phyloP scores from a whole-genome alignment of 2,797 vertebrate genomes.

The Salmo trutta region DNA sequence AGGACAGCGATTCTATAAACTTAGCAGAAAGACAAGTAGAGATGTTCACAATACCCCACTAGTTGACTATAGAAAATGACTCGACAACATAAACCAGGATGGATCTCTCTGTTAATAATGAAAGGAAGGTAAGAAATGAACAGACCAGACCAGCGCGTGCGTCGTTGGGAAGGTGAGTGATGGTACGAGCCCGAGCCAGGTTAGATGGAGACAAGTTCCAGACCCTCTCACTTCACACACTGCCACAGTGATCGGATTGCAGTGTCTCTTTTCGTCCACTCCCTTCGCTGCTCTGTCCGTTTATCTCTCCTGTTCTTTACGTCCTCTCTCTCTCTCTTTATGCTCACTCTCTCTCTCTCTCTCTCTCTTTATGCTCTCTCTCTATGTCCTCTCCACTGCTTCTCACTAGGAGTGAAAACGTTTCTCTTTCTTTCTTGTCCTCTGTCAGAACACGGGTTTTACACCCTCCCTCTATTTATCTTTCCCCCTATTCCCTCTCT shows the following conservation, averaged over 20 bases:
- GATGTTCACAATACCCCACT: too few species aligned
- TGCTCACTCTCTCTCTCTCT: slow-evolving; percentile 17
- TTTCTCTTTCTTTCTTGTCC: slow-evolving; percentile 12
- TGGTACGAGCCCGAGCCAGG: slow-evolving; percentile 38
- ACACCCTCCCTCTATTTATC: slow-evolving; percentile 34
- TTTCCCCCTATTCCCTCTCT: slow-evolving; percentile 33
- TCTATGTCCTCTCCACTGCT: slow-evolving; percentile 10
- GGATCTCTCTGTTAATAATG: slow-evolving; percentile 3
- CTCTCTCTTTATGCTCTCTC: slow-evolving; percentile 14
- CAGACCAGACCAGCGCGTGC: slow-evolving; percentile 36
- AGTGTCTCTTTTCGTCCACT: slow-evolving; percentile 41
- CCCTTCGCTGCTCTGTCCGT: slow-evolving; percentile 56
- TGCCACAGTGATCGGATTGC: slow-evolving; percentile 46
- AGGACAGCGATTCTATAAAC: neutral
- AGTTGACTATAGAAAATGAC: neutral
- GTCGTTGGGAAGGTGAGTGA: slow-evolving; percentile 30
- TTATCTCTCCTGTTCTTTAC: neutral
- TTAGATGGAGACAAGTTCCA: slow-evolving; percentile 31
- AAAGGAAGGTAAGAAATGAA: slow-evolving; percentile 31
- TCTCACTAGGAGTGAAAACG: neutral
- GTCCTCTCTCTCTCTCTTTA: slow-evolving; percentile 9
- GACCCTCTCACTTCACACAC: slow-evolving; percentile 45
- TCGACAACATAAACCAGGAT: neutral
- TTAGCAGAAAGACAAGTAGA: too few species aligned
- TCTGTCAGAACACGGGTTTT: slow-evolving; percentile 44